A percentile compares a stretch with the other conserved stretches of the same genome.
These are phyloP conservation scores for Numida meleagris DNA, from an alignment of 2,113 vertebrate genomes.

Conservation along the genomic window DNA sequence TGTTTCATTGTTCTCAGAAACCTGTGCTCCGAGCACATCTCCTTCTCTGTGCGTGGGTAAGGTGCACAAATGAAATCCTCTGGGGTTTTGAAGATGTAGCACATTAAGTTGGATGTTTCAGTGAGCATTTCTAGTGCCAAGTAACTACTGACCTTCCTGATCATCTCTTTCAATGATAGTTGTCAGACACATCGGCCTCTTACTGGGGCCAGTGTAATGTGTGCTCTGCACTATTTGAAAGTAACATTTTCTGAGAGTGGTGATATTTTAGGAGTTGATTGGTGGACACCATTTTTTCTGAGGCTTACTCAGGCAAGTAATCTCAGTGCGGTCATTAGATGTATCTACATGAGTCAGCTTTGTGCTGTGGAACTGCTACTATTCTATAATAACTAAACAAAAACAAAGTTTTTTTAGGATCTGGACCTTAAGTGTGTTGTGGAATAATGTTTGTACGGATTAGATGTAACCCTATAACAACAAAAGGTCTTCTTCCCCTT, in stretches of 20 bases:
- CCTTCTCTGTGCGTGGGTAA: not conserved
- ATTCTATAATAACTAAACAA: not conserved
- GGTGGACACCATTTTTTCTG: not conserved
- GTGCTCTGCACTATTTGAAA: not conserved
- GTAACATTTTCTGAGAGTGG: not conserved
- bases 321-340: not conserved
- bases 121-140: not conserved
- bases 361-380: not conserved
- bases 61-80: not conserved
- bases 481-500: not conserved
- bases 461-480: not conserved
- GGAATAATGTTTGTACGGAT: not conserved
- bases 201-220: not conserved
- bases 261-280: not conserved
- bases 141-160: not conserved
- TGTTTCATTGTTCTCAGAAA: not conserved
- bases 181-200: not conserved
- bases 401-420: not conserved
- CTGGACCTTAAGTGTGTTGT: not conserved
- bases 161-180: not conserved
- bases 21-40: accelerated
- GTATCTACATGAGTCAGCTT: not conserved
- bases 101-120: not conserved
- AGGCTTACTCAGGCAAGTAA: not conserved
- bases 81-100: not conserved